Conservation (phyloP, 53 echinoderm and acorn worm species). For the Holothuria leucospilota region DNA sequence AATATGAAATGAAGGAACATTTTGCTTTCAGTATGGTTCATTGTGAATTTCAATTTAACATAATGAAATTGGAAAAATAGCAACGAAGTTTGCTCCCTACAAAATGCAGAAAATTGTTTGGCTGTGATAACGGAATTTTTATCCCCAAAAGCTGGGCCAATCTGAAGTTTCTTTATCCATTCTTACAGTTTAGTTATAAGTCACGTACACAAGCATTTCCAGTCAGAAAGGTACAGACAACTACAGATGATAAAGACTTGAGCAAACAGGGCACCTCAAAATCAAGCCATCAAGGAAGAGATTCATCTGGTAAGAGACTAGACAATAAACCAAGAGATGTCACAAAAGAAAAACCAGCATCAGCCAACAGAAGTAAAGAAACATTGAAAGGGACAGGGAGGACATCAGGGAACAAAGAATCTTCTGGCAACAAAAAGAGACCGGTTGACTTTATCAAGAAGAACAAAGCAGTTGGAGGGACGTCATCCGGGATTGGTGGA, state of each 20-base stretch:
- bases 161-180: too few relatives aligned
- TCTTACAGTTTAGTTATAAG: slow-evolving; percentile 87
- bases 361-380: background rate
- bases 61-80: too few relatives aligned
- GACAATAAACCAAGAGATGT: slow-evolving; percentile 3
- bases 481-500: background rate
- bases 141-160: too few relatives aligned
- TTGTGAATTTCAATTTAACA: too few relatives aligned
- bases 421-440: slow-evolving; percentile 27
- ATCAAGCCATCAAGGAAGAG: slow-evolving; percentile 10
- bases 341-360: background rate
- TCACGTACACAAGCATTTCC: slow-evolving; percentile 66
- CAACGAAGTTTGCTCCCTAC: too few relatives aligned
- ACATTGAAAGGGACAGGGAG: background rate
- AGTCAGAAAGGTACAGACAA: slow-evolving; percentile 66
- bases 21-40: too few relatives aligned
- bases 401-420: slow-evolving; percentile 19
- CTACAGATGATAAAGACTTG: slow-evolving; percentile 26
- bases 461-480: slow-evolving; percentile 11
- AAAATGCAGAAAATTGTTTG: too few relatives aligned
- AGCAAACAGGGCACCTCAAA: slow-evolving; percentile 32
- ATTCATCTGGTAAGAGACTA: background rate
- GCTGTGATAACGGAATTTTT: too few relatives aligned
- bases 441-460: slow-evolving; percentile 29
- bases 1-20: too few relatives aligned